These are phyloP conservation scores for Columbina picui DNA, from an alignment of 2,113 vertebrate genomes.

Conservation along the genomic window DNA sequence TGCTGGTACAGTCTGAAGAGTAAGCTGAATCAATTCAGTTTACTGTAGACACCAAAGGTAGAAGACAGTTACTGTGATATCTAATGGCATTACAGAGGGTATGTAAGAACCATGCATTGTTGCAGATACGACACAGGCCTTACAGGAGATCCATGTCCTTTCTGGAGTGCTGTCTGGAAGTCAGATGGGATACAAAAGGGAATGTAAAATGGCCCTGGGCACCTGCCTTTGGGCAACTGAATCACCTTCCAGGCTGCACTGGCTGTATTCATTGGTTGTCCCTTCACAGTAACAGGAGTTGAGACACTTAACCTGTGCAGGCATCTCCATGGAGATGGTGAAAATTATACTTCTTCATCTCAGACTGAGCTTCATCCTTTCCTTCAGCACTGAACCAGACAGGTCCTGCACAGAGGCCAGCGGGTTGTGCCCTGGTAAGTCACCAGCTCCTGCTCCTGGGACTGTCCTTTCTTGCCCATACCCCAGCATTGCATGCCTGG, in stretches of 20 bases:
- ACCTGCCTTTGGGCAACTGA: not conserved
- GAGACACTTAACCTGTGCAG: not conserved
- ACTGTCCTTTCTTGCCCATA: not conserved
- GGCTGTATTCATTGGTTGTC: not conserved
- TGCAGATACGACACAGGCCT: not conserved
- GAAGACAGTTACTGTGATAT: not conserved
- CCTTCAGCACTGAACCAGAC: not conserved
- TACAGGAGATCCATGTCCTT: fast-evolving
- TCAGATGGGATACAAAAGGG: not conserved
- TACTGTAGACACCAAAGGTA: not conserved
- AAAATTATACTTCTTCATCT: not conserved
- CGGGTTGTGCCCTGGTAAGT: not conserved
- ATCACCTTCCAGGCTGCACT: not conserved
- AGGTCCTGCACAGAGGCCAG: not conserved
- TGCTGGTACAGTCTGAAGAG: not conserved
- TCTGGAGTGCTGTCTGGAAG: not conserved
- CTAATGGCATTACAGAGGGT: not conserved
- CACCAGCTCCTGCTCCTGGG: not conserved
- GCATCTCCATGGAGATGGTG: fast-evolving
- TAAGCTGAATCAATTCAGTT: not conserved
- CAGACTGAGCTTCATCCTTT: not conserved
- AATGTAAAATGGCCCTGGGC: not conserved
- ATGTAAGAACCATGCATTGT: not conserved
- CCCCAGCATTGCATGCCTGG: not conserved
- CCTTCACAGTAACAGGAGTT: not conserved